Evolutionary conservation across 2,888 invertebrate genomes (phyloP), one percentile per base, ranked within the genome.

Genomic region (Nemotelus nigrinus): DNA sequence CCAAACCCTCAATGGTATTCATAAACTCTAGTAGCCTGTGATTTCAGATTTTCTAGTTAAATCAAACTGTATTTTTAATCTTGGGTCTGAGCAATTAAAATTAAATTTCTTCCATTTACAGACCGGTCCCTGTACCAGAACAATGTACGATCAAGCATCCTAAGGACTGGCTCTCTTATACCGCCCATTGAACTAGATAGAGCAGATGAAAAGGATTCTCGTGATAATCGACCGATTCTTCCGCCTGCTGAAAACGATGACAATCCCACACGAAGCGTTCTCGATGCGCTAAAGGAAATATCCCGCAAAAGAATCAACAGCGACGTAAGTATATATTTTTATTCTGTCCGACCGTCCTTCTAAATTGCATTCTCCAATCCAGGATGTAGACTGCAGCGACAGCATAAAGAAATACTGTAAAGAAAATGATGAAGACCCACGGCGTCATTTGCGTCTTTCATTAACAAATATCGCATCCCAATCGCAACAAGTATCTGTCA

Each of bases 201-300:
- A 72, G 80, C 81, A 50, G 83, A 81, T 43, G 86, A 86, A 25
- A 84, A 85, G 76, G 77, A 86, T 45, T 84, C 84, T 0, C 81
- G 84, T 2, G 86, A 87, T 60, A 86, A 86, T 82, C 81, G 85
- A 2, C 87, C 86, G 1, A 86, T 85, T 70, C 43, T 85, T 68
- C 85, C 86, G 79, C 85, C 85, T 4, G 84, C 84, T 2, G 86
- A 85, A 70, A 85, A 83, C 72, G 88, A 88, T 77, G 82, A 84
- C 77, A 84, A 84, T 70, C 87, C 86, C 2, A 89, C 89, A 1
- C 85, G 88, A 74, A 89, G 89, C 82, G 89, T 90, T 3, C 82
- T 90, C 53, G 90, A 90, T 82, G 90, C 89, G 10, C 82, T 90
- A 0, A 89, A 89, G 80, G 90, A 90, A 83, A 90, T 90, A 71